Base-by-base conservation (phyloP, 2,888 invertebrate genomes). In the Idaea aversata region DNA sequence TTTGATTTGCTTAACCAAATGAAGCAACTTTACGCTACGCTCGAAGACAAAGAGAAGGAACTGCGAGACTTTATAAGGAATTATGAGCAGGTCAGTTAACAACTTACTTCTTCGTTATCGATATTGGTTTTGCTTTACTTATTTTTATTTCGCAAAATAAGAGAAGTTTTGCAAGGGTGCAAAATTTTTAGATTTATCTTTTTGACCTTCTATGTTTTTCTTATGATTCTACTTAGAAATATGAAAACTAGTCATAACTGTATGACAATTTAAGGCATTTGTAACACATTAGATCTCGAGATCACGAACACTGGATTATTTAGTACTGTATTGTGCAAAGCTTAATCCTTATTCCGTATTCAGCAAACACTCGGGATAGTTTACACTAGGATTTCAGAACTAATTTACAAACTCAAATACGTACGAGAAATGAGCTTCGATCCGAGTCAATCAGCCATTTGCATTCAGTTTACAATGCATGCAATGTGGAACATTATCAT, bases 41-140 rank as follows among this genome's bases (percentile, higher is more conserved):
- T 99, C 69, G 98, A 98, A 88, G 98, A 98, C 86, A 98, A 98
- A 90, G 98, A 99, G 85, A 96, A 97, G 79, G 98, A 98, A 87
- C 93, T 98, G 67, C 94, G 98, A 67, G 98, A 98, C 89, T 98
- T 98, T 84, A 98, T 99, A 82, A 94, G 98, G 76, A 98, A 97
- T 91, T 98, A 97, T 88, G 98, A 98, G 89, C 98, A 97, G 95
- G 96, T 96, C 34, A 47, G 47, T 47, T 47, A 47, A 10, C 47
- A 47, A 47, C 47, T 10, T 13, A 47, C 47, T 47, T 6, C 38
- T 38, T 47, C 47, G 47, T 6, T 47, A 47, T 47, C 47, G 47
- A 47, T 47, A 47, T 47, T 47, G 47, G 2, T 7, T 47, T 10
- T 47, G 47, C 10, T 47, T 47, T 47, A 13, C 47, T 47, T 47